Evolutionary conservation across 2,113 vertebrate genomes (phyloP).

Genomic region (Callithrix jacchus): DNA sequence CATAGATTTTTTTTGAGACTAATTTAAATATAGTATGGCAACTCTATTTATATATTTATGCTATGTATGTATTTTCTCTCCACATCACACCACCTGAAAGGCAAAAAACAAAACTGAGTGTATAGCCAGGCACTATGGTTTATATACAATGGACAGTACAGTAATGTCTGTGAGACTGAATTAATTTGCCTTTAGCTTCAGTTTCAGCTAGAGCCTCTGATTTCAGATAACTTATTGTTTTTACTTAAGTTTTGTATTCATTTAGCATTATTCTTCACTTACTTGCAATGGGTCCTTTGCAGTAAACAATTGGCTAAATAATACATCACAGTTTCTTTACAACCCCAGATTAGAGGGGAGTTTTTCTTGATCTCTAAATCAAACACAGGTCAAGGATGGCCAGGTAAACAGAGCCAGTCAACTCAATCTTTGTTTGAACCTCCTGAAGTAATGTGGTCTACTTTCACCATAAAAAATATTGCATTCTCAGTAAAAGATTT

Average conservation of each 20-base stretch:
- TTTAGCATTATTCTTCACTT: neutral
- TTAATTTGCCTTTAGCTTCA: neutral
- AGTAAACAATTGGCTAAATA: slow-evolving; percentile 15
- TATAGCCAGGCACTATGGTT: neutral
- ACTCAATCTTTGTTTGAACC: neutral
- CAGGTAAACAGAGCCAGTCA: neutral
- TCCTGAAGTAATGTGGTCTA: neutral
- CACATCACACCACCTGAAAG: neutral
- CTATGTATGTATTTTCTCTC: neutral
- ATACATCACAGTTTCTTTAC: neutral
- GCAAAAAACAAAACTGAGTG: neutral
- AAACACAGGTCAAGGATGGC: neutral
- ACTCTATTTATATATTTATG: neutral
- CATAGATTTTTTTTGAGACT: neutral
- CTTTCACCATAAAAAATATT: neutral
- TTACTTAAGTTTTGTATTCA: neutral
- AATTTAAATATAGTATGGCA: neutral
- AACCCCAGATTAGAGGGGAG: neutral
- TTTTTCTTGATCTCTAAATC: slow-evolving; percentile 6
- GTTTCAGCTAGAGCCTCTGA: neutral
- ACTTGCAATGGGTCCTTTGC: neutral
- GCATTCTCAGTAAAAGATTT: neutral
- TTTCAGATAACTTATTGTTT: slow-evolving; percentile 31
- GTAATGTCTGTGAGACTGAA: neutral
- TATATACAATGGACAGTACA: neutral